A percentile compares a stretch with the other conserved stretches of the same genome.
Evolutionary conservation across 2,888 invertebrate species (phyloP).

Genomic region (Dicyrtoma fusca): DNA sequence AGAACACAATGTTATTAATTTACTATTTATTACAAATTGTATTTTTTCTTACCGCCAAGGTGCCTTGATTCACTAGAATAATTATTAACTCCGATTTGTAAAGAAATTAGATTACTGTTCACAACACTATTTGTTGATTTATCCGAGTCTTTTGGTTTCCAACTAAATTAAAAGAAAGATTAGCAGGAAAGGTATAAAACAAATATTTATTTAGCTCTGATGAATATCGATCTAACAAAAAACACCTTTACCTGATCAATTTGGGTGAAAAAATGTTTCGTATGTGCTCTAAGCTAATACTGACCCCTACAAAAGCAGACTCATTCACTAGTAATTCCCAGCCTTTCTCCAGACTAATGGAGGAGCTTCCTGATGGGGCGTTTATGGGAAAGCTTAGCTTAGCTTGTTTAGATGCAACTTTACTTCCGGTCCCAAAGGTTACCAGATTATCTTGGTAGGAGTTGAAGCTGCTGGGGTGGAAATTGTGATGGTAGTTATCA

Average conservation of each 20-base stretch:
- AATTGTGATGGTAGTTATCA: neutral
- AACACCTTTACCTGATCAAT: constrained; percentile 45
- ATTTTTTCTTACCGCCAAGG: neutral
- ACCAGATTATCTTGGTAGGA: neutral
- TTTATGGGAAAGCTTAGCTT: constrained; percentile 5
- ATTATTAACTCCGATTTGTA: constrained; percentile 9
- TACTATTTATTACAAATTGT: too few relatives aligned
- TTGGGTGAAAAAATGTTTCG: constrained; percentile 44
- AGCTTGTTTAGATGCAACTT: neutral
- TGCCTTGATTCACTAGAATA: too few relatives aligned
- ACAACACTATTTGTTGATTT: constrained; percentile 18
- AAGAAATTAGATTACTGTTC: constrained; percentile 47
- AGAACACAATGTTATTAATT: too few relatives aligned
- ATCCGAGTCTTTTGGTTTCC: neutral
- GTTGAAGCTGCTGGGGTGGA: neutral
- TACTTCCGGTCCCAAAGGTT: constrained; percentile 10
- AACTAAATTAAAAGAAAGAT: neutral
- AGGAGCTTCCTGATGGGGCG: neutral
- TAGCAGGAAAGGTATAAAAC: too few relatives aligned
- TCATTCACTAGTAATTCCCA: constrained; percentile 17
- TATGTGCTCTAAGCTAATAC: constrained; percentile 37
- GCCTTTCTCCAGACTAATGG: constrained; percentile 11
- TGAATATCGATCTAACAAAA: too few relatives aligned
- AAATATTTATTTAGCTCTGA: too few relatives aligned
- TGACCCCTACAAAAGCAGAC: constrained; percentile 43